phyloP scores from a whole-genome alignment of 1,140 invertebrate genomes.

The Drosophila ambigua region DNA sequence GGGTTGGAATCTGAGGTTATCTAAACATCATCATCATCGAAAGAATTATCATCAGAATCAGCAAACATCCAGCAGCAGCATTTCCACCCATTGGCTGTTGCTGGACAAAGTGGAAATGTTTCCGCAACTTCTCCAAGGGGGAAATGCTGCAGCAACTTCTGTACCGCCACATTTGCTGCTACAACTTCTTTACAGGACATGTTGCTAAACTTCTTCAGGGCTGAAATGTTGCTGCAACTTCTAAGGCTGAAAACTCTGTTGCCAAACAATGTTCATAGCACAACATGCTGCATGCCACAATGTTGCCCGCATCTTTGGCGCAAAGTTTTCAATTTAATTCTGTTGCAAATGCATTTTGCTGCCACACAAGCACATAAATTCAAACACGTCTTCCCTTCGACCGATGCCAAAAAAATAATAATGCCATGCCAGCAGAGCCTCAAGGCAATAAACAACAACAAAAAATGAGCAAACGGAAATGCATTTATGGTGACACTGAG shows the following conservation, averaged over 20 bases:
- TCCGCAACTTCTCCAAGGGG: no score
- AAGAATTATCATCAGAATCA: constrained; percentile 16
- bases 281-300: constrained; percentile 39
- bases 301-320: constrained; percentile 18
- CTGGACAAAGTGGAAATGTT: constrained; percentile 1
- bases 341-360: constrained; percentile 54
- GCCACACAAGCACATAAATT: constrained; percentile 47
- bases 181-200: neutral
- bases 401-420: constrained; percentile 44
- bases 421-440: constrained; percentile 13
- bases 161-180: neutral
- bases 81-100: constrained; percentile 47
- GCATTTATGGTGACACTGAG: neutral
- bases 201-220: neutral
- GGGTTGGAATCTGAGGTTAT: constrained; percentile 34
- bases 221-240: neutral
- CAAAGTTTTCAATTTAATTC: constrained; percentile 63
- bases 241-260: neutral
- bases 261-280: constrained; percentile 21
- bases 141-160: no score
- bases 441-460: constrained; percentile 1
- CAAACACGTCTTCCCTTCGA: constrained; percentile 31
- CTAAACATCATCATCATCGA: constrained; percentile 34
- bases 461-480: neutral
- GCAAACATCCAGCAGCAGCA: constrained; percentile 16